Evolutionary conservation across 1,140 invertebrate species (phyloP).

Genomic region (Heliconius eleuchia): DNA sequence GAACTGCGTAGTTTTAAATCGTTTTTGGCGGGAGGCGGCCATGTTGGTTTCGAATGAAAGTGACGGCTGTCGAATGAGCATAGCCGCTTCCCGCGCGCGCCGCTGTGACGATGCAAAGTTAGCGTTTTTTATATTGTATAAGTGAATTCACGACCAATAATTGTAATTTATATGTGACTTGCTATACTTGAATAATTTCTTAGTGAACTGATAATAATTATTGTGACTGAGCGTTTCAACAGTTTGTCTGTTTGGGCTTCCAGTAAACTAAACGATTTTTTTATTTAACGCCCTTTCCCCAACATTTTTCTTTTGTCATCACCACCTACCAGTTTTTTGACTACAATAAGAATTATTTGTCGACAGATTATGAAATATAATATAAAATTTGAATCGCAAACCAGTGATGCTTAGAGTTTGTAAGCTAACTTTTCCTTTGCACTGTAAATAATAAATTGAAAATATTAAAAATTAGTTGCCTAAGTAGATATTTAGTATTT

Average conservation of each 20-base stretch:
- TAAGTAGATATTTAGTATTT: conserved; percentile 68
- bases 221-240: conserved; percentile 76
- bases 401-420: conserved; percentile 62
- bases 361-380: conserved; percentile 18
- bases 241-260: conserved; percentile 79
- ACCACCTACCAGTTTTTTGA: conserved; percentile 11
- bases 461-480: conserved; percentile 55
- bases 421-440: conserved; percentile 61
- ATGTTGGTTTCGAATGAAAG: conserved; percentile 27
- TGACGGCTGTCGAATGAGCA: background rate
- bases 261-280: conserved; percentile 69
- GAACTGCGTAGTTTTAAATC: conserved; percentile 55
- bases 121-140: conserved; percentile 66
- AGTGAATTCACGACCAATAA: conserved; percentile 79
- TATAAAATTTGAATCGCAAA: conserved; percentile 25
- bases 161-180: conserved; percentile 75
- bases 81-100: conserved; percentile 48
- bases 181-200: conserved; percentile 69
- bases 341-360: conserved; percentile 15
- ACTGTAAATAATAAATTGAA: conserved; percentile 68
- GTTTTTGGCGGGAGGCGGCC: conserved; percentile 56
- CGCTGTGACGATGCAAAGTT: conserved; percentile 68
- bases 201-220: conserved; percentile 75
- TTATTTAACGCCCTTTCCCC: conserved; percentile 55
- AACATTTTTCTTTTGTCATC: background rate